phyloP scores from a whole-genome alignment of 2,888 invertebrate genomes.

The Lapara coniferarum region DNA sequence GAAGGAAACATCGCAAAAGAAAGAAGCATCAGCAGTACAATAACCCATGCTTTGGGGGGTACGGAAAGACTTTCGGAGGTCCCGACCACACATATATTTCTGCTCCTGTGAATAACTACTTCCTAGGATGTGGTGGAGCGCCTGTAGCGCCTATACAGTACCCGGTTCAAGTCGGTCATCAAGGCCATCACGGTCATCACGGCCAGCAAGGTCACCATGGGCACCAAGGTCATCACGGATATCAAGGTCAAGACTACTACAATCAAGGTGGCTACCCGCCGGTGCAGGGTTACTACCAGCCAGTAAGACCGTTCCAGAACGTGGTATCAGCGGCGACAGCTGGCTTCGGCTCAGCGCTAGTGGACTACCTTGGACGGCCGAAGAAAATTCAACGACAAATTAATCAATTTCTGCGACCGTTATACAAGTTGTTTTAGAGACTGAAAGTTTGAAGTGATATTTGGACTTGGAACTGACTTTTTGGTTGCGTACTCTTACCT shows the following conservation, averaged over 20 bases:
- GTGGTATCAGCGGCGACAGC: constrained; percentile 67
- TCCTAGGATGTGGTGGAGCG: constrained; percentile 64
- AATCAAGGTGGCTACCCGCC: constrained; percentile 29
- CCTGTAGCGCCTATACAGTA: constrained; percentile 40
- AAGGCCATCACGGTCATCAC: constrained; percentile 41
- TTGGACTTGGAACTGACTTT: not conserved
- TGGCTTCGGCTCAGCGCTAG: constrained; percentile 73
- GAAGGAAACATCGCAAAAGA: constrained; percentile 59
- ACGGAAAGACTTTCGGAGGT: constrained; percentile 58
- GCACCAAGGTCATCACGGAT: constrained; percentile 42
- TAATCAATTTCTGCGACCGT: constrained; percentile 66
- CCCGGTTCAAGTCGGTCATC: constrained; percentile 42
- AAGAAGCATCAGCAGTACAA: constrained; percentile 66
- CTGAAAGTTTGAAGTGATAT: not conserved
- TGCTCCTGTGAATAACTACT: constrained; percentile 74
- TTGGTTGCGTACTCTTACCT: too few species aligned
- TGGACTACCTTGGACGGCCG: constrained; percentile 70
- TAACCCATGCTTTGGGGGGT: constrained; percentile 54
- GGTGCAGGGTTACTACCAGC: constrained; percentile 3
- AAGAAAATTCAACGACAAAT: constrained; percentile 67
- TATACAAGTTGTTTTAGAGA: constrained; percentile 66
- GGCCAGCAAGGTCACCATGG: constrained; percentile 44
- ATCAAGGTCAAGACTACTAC: constrained; percentile 30
- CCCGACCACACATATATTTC: constrained; percentile 69
- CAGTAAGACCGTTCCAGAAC: constrained; percentile 59